Percentiles rank a stretch among this genome's conserved stretches.
Conservation (phyloP, 2,888 invertebrate genomes). For the Polylopha cassiicola region DNA sequence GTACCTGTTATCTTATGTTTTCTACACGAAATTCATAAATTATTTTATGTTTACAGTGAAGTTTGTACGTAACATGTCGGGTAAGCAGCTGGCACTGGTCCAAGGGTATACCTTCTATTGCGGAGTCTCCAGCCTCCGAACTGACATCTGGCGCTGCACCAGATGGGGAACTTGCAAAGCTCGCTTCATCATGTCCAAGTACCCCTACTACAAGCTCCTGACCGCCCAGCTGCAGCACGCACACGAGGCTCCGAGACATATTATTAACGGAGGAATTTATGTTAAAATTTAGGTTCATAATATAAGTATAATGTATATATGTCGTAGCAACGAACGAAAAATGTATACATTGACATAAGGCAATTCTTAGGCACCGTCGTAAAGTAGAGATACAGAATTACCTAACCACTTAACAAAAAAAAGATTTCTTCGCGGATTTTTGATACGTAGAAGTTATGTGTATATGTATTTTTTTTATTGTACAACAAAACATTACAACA, state of each 20-base stretch:
- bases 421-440: no score
- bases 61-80: constrained; percentile 17
- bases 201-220: constrained; percentile 14
- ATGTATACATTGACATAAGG: no score
- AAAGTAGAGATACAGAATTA: no score
- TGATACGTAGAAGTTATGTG: no score
- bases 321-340: no score
- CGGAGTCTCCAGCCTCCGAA: constrained; percentile 21
- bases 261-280: constrained; percentile 14
- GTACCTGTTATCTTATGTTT: no score
- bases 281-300: constrained; percentile 7
- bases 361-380: background rate
- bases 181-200: constrained; percentile 25
- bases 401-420: no score
- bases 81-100: constrained; percentile 27
- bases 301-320: no score
- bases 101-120: constrained; percentile 30
- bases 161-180: constrained; percentile 25
- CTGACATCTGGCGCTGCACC: constrained; percentile 33
- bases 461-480: background rate
- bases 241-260: constrained; percentile 11
- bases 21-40: no score
- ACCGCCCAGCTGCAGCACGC: constrained; percentile 16
- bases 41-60: constrained; percentile 10
- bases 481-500: no score